Base-by-base conservation (phyloP, 1,140 invertebrate species). In the Drosophila pseudoobscura region DNA sequence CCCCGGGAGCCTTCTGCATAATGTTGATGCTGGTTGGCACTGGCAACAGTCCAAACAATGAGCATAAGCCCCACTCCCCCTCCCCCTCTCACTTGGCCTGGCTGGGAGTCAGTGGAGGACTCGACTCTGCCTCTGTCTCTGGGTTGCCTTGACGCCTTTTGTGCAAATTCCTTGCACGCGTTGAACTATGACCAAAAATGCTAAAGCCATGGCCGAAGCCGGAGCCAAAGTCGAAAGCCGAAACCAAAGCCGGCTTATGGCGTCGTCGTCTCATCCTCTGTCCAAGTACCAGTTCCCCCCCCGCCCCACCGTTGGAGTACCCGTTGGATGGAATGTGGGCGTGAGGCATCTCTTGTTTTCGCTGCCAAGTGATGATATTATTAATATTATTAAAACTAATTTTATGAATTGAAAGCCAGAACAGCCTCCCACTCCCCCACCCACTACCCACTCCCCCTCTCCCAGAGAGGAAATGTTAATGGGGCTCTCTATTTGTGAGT, bases 331-430 rank as follows among this genome's bases (percentile, higher is more conserved):
- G 31, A 31, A 26, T 26, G 41, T 20, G 6, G 45, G 20, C 24
- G 46, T 9, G 35, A 39, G 35, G 9, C 9, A 20, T 20, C 11
- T 39, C 11, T 43, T 47, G 54, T 62, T 41, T 35, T 44, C 24
- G 80, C 63, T 80, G 74, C 68, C 78, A 87, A 87, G 80, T 80
- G 78, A 65, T 75, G 80, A 80, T 80, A 71, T 77, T 77, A 78
- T 85, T 85, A 80, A 85, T 80, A 70, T 87, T 87, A 80, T 87
- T 85, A 87, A 85, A 85, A 87, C 77, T 85, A 85, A 85, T 85
- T 85, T 85, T 41, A 68, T 80, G 62, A 85, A 87, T 85, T 74
- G 70, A 71, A 75, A 39, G 44, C 52, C 45, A 35, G 65, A 50
- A 31, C 17, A 17, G 17, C 17, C 17, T 17, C 17, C 17, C 17